Percentiles rank a stretch among this genome's conserved stretches.
Conservation (phyloP, 2,113 vertebrate genomes). For the Ictalurus furcatus region DNA sequence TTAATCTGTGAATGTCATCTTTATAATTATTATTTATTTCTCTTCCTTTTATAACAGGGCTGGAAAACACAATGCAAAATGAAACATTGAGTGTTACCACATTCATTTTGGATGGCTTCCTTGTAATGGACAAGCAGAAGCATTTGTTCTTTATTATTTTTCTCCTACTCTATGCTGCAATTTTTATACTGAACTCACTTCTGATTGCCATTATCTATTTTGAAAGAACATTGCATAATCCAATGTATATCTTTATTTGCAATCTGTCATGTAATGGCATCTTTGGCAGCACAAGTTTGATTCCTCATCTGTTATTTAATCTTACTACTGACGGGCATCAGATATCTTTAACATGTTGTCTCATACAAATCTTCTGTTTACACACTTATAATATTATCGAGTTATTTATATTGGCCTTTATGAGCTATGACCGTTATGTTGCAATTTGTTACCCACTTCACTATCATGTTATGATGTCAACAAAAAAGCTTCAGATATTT, state of each 20-base stretch:
- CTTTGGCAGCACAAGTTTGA: constrained; percentile 59
- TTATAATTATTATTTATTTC: not conserved
- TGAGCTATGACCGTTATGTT: constrained; percentile 67
- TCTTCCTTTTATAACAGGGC: not conserved
- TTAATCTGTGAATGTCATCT: not conserved
- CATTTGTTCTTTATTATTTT: constrained; percentile 53
- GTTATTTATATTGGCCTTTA: constrained; percentile 61
- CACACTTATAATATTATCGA: constrained; percentile 61
- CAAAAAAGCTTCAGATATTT: constrained; percentile 50
- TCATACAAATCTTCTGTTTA: constrained; percentile 58
- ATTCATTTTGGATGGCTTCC: constrained; percentile 61
- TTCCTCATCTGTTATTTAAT: constrained; percentile 53
- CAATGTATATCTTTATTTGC: constrained; percentile 64
- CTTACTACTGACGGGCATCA: constrained; percentile 47
- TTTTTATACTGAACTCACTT: constrained; percentile 50
- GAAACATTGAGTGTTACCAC: constrained; percentile 34
- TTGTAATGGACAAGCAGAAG: constrained; percentile 56
- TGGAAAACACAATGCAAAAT: constrained; percentile 58
- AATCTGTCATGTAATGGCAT: constrained; percentile 62
- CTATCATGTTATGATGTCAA: constrained; percentile 61
- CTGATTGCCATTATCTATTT: constrained; percentile 57
- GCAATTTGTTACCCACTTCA: constrained; percentile 63
- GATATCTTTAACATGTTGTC: constrained; percentile 54
- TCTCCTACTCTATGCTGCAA: constrained; percentile 56
- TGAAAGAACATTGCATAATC: constrained; percentile 58